Evolutionary conservation across 2,888 invertebrate genomes (phyloP).

Genomic region (Conomelus anceps): DNA sequence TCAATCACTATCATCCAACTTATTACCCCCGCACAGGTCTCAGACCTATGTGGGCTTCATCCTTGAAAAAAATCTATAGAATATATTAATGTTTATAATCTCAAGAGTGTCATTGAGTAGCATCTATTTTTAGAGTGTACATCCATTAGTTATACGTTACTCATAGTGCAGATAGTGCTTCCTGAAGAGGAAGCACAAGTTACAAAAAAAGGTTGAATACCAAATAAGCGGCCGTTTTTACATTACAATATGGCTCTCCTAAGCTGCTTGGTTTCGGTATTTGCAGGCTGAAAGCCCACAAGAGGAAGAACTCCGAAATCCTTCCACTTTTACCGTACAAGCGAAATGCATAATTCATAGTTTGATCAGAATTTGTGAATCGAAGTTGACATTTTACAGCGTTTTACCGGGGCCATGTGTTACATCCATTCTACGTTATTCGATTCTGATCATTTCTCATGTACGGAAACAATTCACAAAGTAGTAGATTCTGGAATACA

Average conservation of each 20-base stretch:
- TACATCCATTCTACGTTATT: no score
- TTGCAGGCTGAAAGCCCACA: neutral
- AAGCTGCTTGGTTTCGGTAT: neutral
- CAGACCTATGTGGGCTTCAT: no score
- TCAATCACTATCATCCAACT: no score
- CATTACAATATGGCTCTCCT: neutral
- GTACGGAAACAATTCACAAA: no score
- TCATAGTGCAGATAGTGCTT: neutral
- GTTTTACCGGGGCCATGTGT: neutral
- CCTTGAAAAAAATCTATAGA: no score
- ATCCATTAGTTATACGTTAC: neutral
- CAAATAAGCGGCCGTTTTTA: neutral
- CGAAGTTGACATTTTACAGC: neutral
- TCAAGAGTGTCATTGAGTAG: no score
- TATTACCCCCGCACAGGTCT: no score
- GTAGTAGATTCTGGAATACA: no score
- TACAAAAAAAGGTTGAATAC: neutral
- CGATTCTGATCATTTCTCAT: neutral
- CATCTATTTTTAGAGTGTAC: no score
- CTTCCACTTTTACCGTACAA: neutral
- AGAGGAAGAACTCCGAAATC: neutral
- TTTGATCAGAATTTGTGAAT: neutral
- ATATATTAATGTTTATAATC: no score
- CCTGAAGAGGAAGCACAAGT: neutral
- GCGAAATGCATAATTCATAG: neutral